These are phyloP conservation scores for Hydrotaea cyrtoneurina DNA, from an alignment of 2,888 invertebrate species.

Conservation along the genomic window DNA sequence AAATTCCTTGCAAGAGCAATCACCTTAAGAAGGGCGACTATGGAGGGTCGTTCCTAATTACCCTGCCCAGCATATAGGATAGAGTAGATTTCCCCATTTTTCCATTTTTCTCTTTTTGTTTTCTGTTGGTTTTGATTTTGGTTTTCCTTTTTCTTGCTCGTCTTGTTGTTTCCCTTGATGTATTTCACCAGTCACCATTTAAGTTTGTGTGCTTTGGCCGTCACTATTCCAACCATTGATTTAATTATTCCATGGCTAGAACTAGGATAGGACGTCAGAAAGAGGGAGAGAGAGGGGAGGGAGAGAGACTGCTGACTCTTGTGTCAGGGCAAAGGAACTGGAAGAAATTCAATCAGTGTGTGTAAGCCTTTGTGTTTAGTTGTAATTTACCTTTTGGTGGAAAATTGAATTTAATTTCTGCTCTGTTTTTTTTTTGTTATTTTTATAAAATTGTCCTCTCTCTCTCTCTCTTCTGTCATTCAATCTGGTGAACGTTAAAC, in stretches of 20 bases:
- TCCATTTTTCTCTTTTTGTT: not conserved
- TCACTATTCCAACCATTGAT: constrained; percentile 38
- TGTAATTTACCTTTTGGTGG: constrained; percentile 40
- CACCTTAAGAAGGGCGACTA: not conserved
- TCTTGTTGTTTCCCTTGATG: constrained; percentile 7
- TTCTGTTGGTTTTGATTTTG: not conserved
- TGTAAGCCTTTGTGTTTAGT: constrained; percentile 38
- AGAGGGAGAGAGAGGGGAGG: not conserved
- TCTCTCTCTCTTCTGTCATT: not conserved
- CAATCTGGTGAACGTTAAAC: not conserved
- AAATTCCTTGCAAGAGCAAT: constrained; percentile 25
- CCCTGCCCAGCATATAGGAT: constrained; percentile 4
- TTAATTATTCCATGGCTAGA: constrained; percentile 35
- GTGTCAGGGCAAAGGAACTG: constrained; percentile 2
- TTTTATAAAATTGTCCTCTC: not conserved
- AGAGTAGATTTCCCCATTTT: not conserved
- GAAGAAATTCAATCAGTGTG: constrained; percentile 50
- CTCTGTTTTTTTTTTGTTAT: constrained; percentile 6
- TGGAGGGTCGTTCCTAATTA: constrained; percentile 2
- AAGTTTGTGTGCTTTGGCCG: constrained; percentile 16
- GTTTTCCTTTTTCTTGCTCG: too few relatives aligned
- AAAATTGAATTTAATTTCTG: constrained; percentile 12
- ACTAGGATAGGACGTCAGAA: not conserved
- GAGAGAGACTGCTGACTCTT: not conserved
- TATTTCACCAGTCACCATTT: constrained; percentile 29